Percentiles rank a stretch among this genome's conserved stretches.
These are phyloP conservation scores for Rhogogaster chlorosoma DNA, from an alignment of 2,888 invertebrate species.

Conservation along the genomic window DNA sequence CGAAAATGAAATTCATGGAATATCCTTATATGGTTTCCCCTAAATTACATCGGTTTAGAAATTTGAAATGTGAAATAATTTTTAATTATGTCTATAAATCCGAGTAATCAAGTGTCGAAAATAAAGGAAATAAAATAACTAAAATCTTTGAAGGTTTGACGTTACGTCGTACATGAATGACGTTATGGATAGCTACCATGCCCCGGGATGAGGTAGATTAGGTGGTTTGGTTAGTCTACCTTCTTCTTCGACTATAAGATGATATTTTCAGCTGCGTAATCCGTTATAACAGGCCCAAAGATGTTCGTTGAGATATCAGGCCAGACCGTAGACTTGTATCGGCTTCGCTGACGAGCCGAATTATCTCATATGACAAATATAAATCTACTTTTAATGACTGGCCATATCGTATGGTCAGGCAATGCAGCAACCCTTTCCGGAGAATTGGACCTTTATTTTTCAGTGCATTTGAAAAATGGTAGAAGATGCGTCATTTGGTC, in stretches of 20 bases:
- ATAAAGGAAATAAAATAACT: not conserved
- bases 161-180: not conserved
- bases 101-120: not conserved
- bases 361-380: conserved; percentile 40
- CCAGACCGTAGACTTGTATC: not conserved
- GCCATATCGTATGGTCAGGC: not conserved
- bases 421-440: not conserved
- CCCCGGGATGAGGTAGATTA: not conserved
- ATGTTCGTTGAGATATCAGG: not conserved
- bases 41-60: too few relatives aligned
- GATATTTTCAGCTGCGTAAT: conserved; percentile 40
- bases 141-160: not conserved
- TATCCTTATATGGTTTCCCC: too few relatives aligned
- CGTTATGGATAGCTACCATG: not conserved
- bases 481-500: conserved; percentile 16
- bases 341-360: not conserved
- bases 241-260: not conserved
- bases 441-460: not conserved
- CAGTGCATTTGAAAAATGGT: conserved; percentile 31
- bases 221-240: not conserved
- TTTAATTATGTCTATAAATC: not conserved
- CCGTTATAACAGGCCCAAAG: conserved; percentile 39
- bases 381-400: conserved; percentile 45
- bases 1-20: too few relatives aligned
- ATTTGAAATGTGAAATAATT: too few relatives aligned